Evolutionary conservation across 2,888 invertebrate species (phyloP), one percentile per base, ranked within the genome.

Genomic region (Muschampia plurimacula): DNA sequence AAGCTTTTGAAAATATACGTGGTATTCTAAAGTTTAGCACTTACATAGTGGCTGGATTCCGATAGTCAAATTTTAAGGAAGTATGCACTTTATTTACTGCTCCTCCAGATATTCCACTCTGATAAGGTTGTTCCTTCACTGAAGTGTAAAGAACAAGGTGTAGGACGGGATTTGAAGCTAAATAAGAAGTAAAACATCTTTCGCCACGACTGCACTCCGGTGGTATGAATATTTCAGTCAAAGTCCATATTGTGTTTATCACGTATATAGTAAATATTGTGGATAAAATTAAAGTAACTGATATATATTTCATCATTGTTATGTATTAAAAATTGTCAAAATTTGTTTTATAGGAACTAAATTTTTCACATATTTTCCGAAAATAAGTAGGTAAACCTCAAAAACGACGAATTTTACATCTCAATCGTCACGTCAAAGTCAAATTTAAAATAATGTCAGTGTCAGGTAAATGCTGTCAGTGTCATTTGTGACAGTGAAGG

Each of bases 181-280:
- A 93, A 90, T 96, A 97, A 0, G 97, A 97, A 59, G 95, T 91
- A 79, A 96, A 96, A 91, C 98, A 98, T 79, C 88, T 86, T 79
- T 96, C 95, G 84, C 95, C 95, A 82, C 94, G 90, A 83, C 91
- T 95, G 87, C 98, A 98, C 77, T 95, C 89, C 36, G 97, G 96
- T 52, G 96, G 95, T 74, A 96, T 95, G 85, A 97, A 97, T 78
- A 97, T 95, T 85, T 96, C 95, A 71, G 96, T 96, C 86, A 97
- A 92, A 79, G 96, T 96, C 95, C 97, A 97, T 87, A 97, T 96
- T 70, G 97, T 97, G 86, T 97, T 96, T 52, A 95, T 88, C 74
- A 97, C 96, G 86, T 97, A 97, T 13, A 94, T 95, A 62, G 96
- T 86, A 90, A 97, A 97, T 79, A 96, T 86, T 81, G 95, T 90